Evolutionary conservation across 2,797 vertebrate genomes (phyloP).

Genomic region (Pristis pectinata): DNA sequence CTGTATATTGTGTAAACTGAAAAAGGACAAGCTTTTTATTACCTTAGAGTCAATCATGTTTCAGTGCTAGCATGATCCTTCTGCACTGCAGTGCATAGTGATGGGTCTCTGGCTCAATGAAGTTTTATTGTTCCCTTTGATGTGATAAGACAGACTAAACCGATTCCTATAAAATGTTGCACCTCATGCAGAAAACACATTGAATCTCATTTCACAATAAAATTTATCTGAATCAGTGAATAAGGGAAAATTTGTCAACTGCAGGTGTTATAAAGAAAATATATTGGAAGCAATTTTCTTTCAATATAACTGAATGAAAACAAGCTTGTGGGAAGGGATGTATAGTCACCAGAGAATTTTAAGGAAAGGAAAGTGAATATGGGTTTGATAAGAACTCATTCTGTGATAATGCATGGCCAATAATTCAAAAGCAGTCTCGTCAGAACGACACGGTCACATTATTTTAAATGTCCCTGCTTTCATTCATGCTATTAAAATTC

Average conservation of each 20-base stretch:
- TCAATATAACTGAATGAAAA: slow-evolving; percentile 22
- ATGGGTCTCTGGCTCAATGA: background rate
- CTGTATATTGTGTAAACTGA: background rate
- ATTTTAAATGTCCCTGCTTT: background rate
- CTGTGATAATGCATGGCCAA: background rate
- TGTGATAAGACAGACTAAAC: slow-evolving; percentile 34
- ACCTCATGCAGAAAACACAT: slow-evolving; percentile 34
- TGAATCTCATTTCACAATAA: slow-evolving; percentile 26
- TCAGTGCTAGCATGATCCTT: background rate
- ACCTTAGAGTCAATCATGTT: background rate
- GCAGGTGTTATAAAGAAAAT: slow-evolving; percentile 26
- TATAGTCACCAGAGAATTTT: slow-evolving; percentile 24
- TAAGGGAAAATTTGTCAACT: slow-evolving; percentile 29
- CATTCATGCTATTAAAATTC: slow-evolving; percentile 17
- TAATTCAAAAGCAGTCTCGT: slow-evolving; percentile 11
- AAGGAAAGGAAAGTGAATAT: slow-evolving; percentile 15
- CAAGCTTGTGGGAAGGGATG: background rate
- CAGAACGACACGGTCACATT: background rate
- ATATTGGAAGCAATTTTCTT: slow-evolving; percentile 34
- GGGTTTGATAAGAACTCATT: slow-evolving; percentile 13
- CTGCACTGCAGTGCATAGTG: background rate
- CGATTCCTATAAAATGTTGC: slow-evolving; percentile 19
- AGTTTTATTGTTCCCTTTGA: slow-evolving; percentile 36
- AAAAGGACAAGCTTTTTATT: background rate
- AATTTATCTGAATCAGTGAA: slow-evolving; percentile 32